These are phyloP conservation scores for Agelaius tricolor DNA, from an alignment of 2,113 vertebrate species.

Conservation along the genomic window DNA sequence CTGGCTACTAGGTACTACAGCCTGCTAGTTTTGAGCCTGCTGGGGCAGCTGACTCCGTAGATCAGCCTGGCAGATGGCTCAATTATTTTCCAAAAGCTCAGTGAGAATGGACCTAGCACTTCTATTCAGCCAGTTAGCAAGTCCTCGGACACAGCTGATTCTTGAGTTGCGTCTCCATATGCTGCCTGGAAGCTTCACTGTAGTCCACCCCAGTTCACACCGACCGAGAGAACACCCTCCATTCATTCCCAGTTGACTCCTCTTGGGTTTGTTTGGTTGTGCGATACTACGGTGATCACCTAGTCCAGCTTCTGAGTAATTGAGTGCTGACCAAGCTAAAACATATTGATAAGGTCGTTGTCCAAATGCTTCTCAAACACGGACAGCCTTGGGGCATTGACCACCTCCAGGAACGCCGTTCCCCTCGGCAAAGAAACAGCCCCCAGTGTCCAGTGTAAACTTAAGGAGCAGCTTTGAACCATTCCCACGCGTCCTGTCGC, in stretches of 20 bases:
- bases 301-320: background rate
- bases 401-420: background rate
- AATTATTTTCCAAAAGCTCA: background rate
- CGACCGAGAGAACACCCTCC: background rate
- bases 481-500: accelerated
- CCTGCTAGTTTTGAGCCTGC: background rate
- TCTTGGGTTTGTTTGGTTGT: background rate
- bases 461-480: background rate
- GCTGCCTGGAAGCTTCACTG: background rate
- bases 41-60: background rate
- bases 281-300: accelerated
- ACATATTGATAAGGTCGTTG: background rate
- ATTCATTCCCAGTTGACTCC: background rate
- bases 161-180: accelerated
- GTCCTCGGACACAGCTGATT: background rate
- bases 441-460: accelerated
- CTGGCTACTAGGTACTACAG: background rate
- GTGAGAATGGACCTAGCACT: background rate
- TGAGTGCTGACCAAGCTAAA: background rate
- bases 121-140: background rate
- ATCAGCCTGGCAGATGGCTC: background rate
- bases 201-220: background rate
- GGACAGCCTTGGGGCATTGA: background rate
- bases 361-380: background rate
- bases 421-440: accelerated